Conservation (phyloP, 2,888 invertebrate genomes). For the Eucera pruinosa region DNA sequence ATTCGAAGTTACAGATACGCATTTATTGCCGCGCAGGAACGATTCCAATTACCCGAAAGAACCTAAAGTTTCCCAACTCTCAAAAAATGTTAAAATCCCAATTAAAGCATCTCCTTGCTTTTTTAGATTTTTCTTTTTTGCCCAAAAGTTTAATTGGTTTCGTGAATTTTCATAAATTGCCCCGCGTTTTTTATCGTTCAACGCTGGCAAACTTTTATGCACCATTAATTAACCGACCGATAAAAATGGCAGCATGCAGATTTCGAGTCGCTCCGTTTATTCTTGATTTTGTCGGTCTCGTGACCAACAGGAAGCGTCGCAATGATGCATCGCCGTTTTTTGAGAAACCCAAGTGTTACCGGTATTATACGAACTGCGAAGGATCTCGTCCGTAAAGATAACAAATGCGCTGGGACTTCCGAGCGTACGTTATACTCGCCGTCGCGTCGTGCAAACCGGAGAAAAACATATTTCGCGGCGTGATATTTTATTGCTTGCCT, state of each 20-base stretch:
- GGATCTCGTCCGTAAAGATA: conserved; percentile 52
- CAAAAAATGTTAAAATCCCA: too few species aligned
- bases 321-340: conserved; percentile 24
- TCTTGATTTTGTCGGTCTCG: too few species aligned
- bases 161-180: not conserved
- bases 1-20: conserved; percentile 23
- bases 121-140: too few species aligned
- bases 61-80: too few species aligned
- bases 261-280: too few species aligned
- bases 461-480: conserved; percentile 3
- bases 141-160: too few species aligned
- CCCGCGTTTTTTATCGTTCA: not conserved
- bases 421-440: conserved; percentile 24
- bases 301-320: not conserved
- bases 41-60: not conserved
- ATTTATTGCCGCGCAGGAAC: conserved; percentile 26
- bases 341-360: conserved; percentile 10
- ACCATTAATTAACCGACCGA: too few species aligned
- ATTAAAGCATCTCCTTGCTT: too few species aligned
- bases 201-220: too few species aligned
- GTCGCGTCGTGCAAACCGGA: not conserved
- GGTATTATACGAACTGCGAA: conserved; percentile 32
- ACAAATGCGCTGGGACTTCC: conserved; percentile 51
- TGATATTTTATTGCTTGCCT: too few species aligned
- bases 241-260: too few species aligned